Base-by-base conservation (phyloP, 2,888 invertebrate genomes). In the Lampropteryx suffumata region DNA sequence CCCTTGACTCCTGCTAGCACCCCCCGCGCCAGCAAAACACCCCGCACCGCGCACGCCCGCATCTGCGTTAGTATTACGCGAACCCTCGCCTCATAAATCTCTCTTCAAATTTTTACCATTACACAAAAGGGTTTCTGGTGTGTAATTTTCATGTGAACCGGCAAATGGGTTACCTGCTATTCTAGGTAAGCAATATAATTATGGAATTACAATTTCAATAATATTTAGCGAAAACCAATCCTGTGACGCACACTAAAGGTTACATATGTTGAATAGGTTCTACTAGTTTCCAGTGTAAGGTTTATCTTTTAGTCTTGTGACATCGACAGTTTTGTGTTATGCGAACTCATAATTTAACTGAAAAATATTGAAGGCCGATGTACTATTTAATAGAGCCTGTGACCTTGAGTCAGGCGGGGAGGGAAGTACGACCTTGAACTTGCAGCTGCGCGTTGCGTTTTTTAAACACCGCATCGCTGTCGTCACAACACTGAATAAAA, bases 1-100 rank as follows among this genome's bases (percentile, higher is more conserved):
- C 72, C 84, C 84, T 84, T 84, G 83, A 82, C 77, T 76, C 67
- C 62, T 62, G 61, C 67, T 66, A 67, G 69, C 67, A 54, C 52
- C 56, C 47, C 64, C 61, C 63, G 58, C 62, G 55, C 64, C 61
- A 52, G 63, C 68, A 65, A 69, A 73, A 70, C 65, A 69, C 61
- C 48, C 61, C 61, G 63, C 64, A 53, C 57, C 56, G 61, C 60
- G 55, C 59, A 57, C 59, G 50, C 39, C 43, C 57, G 57, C 39
- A 43, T 30, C 37, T 53, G 64, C 60, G 61, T 59, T 56, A 55
- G 59, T 56, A 13, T 39, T 28, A 41, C 40, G 43, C 55, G 42
- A 44, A 27, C 48, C 24, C 33, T 50, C 47, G 50, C 14, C 44
- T 36, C 44, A 29, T 42, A 34, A 41, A 34, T 40, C 17, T 11